phyloP scores from a whole-genome alignment of 2,113 vertebrate genomes.

The Mesocricetus auratus region DNA sequence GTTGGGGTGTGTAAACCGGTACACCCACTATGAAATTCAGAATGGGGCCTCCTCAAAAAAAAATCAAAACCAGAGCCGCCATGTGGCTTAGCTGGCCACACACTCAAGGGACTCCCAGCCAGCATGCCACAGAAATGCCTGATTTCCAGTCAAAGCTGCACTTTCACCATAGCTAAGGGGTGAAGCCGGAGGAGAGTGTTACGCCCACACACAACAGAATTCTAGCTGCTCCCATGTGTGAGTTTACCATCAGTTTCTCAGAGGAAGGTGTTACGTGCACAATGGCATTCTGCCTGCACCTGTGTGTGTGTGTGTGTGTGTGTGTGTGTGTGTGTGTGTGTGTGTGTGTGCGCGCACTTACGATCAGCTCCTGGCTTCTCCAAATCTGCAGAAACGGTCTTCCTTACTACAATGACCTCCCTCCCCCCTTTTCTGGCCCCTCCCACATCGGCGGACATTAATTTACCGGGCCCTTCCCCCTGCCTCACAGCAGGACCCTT shows the following conservation, averaged over 20 bases:
- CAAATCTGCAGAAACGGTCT: neutral
- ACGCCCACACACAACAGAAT: neutral
- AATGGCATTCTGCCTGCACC: no score
- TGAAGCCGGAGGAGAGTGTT: neutral
- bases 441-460: neutral
- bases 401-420: neutral
- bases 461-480: neutral
- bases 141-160: no score
- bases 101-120: neutral
- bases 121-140: neutral
- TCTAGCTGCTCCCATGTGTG: conserved; percentile 52
- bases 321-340: no score
- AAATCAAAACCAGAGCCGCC: neutral
- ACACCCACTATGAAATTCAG: neutral
- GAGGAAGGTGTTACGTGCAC: no score
- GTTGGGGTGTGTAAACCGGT: neutral
- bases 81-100: neutral
- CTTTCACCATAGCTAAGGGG: neutral
- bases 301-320: no score
- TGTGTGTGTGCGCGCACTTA: no score
- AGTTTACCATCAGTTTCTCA: conserved; percentile 1
- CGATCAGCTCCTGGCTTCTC: neutral
- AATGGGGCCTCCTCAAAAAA: neutral
- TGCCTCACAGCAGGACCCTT: neutral
- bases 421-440: rapidly evolving